These are phyloP conservation scores for Porites rus DNA, from an alignment of 92 coral and sea anemone genomes.

Conservation along the genomic window DNA sequence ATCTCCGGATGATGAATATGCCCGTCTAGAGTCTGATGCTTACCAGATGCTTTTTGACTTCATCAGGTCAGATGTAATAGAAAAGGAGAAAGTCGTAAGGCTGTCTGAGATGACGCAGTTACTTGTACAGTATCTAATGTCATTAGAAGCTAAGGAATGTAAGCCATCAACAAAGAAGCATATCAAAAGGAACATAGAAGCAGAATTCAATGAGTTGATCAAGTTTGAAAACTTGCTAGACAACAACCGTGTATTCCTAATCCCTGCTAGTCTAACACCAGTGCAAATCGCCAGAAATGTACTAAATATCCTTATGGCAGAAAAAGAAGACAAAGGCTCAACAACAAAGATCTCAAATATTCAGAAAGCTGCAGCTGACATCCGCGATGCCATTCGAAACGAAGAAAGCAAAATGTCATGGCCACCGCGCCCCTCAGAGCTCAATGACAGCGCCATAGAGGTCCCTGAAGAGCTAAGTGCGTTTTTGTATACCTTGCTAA, in stretches of 20 bases:
- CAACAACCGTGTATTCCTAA: conserved; percentile 14
- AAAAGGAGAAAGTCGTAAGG: conserved; percentile 46
- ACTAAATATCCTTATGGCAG: conserved; percentile 32
- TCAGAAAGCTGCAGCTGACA: conserved; percentile 52
- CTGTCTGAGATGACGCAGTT: conserved; percentile 43
- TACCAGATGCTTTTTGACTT: conserved; percentile 63
- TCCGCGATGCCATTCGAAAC: conserved; percentile 50
- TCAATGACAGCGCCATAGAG: conserved; percentile 2
- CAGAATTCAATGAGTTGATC: conserved; percentile 44
- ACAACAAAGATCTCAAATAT: conserved; percentile 45
- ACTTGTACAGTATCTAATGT: conserved; percentile 35
- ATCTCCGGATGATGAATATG: conserved; percentile 39
- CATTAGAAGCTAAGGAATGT: conserved; percentile 39
- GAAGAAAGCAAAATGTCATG: conserved; percentile 45
- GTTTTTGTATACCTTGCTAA: conserved; percentile 33
- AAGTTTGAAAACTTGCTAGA: conserved; percentile 50
- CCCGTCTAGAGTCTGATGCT: conserved; percentile 51
- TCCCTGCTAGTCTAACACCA: conserved; percentile 45
- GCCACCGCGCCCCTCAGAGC: conserved; percentile 59
- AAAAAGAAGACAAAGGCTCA: too few relatives aligned
- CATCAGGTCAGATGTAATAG: conserved; percentile 46
- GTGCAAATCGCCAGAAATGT: conserved; percentile 30
- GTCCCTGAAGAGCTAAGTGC: conserved; percentile 18
- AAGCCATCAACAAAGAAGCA: conserved; percentile 59
- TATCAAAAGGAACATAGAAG: conserved; percentile 48